phyloP scores from a whole-genome alignment of 2,797 vertebrate genomes.

The Thaleichthys pacificus region DNA sequence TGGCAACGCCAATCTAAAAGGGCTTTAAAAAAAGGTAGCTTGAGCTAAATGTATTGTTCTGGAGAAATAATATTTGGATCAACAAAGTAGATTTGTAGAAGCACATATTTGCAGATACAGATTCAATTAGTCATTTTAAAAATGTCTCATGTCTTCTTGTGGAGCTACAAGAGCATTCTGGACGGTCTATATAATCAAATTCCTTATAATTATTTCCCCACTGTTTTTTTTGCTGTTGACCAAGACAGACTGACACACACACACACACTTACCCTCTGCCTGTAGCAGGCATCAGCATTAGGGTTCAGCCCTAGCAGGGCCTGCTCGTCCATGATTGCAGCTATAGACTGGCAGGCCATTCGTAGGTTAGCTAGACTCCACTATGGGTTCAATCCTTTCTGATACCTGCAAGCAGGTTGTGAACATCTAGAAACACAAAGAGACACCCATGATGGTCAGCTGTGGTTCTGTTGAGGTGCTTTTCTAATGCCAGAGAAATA shows the following conservation, averaged over 20 bases:
- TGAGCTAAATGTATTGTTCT: no score
- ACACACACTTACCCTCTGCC: constrained; percentile 84
- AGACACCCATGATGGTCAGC: constrained; percentile 14
- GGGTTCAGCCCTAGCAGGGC: constrained; percentile 97
- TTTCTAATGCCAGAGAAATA: no score
- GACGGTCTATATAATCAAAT: no score
- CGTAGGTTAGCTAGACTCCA: constrained; percentile 76
- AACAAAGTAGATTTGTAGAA: not conserved
- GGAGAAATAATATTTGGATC: not conserved
- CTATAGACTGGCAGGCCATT: constrained; percentile 81
- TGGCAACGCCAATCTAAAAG: no score
- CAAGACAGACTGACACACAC: not conserved
- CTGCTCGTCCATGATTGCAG: constrained; percentile 94
- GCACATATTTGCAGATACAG: not conserved
- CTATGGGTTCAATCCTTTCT: constrained; percentile 62
- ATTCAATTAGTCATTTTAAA: not conserved
- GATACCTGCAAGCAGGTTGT: constrained; percentile 65
- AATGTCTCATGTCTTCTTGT: no score
- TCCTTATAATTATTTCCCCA: no score
- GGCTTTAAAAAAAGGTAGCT: not conserved
- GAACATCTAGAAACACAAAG: constrained; percentile 80
- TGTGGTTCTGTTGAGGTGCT: not conserved
- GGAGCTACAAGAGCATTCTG: no score
- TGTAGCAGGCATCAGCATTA: constrained; percentile 92
- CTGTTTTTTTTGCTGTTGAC: no score